Base-by-base conservation (phyloP, 2,888 invertebrate genomes). In the Thera britannica region DNA sequence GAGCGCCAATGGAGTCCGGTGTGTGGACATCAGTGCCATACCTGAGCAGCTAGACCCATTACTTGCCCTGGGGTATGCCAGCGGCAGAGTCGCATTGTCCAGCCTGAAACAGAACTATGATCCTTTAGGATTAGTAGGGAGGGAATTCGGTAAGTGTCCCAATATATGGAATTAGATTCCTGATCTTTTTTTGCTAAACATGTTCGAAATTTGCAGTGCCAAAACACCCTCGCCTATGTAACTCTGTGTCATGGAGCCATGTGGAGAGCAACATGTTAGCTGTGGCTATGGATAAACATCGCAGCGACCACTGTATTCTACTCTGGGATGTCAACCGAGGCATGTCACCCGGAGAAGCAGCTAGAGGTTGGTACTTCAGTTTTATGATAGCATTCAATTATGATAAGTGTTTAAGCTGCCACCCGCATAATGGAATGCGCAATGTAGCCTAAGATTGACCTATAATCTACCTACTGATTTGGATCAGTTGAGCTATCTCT, bases 221-320 rank as follows among this genome's bases (percentile, higher is more conserved):
- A 0, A 96, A 97, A 63, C 97, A 98, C 86, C 95, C 97, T 9
- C 94, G 99, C 7, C 96, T 97, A 73, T 98, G 98, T 84, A 97
- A 98, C 78, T 96, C 97, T 0, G 95, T 99, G 11, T 95, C 97
- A 44, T 99, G 98, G 98, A 98, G 97, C 87, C 97, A 96, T 44
- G 89, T 95, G 9, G 98, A 98, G 77, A 95, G 95, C 35, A 97
- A 97, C 86, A 93, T 98, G 77, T 90, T 99, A 68, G 98, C 97
- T 0, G 97, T 97, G 64, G 98, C 98, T 0, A 94, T 98, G 79
- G 99, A 99, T 80, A 98, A 97, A 84, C 96, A 98, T 84, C 95
- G 98, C 72, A 96, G 97, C 49, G 99, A 99, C 87, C 96, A 97
- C 85, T 98, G 97, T 68, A 96, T 99, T 52, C 94, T 98, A 6